phyloP scores from a whole-genome alignment of 1,140 invertebrate genomes.

The Sitodiplosis mosellana region DNA sequence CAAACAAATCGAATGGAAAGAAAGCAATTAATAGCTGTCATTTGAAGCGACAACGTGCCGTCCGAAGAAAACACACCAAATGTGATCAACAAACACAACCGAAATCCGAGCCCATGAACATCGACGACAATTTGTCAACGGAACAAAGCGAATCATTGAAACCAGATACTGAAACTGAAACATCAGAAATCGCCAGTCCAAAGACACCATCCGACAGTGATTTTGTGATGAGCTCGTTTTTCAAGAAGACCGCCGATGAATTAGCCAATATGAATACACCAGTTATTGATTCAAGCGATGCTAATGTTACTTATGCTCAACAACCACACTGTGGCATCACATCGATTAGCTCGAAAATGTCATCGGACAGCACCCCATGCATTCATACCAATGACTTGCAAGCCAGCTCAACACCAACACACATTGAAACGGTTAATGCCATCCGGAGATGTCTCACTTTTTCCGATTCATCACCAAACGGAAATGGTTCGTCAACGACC shows the following conservation, averaged over 20 bases:
- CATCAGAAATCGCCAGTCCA: slow-evolving; percentile 5
- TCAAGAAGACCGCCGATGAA: neutral
- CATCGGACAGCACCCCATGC: neutral
- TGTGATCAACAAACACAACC: neutral
- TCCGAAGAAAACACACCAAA: slow-evolving; percentile 14
- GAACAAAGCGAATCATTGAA: neutral
- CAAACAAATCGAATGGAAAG: neutral
- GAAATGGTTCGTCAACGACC: neutral
- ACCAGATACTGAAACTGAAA: neutral
- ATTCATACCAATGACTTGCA: neutral
- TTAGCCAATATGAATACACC: slow-evolving; percentile 3
- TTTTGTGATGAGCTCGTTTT: neutral
- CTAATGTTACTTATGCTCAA: no score
- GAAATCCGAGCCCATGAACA: neutral
- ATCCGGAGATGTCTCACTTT: slow-evolving; percentile 22
- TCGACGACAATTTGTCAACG: neutral
- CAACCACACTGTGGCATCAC: no score
- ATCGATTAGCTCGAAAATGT: neutral
- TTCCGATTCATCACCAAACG: slow-evolving; percentile 9
- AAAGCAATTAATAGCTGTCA: slow-evolving; percentile 5
- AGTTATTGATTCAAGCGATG: no score
- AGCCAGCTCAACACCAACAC: slow-evolving; percentile 3
- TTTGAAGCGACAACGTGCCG: slow-evolving; percentile 20
- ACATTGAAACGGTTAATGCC: slow-evolving; percentile 7
- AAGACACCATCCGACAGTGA: slow-evolving; percentile 4